Evolutionary conservation across 2,113 vertebrate species (phyloP).

Genomic region (Cinclus cinclus): DNA sequence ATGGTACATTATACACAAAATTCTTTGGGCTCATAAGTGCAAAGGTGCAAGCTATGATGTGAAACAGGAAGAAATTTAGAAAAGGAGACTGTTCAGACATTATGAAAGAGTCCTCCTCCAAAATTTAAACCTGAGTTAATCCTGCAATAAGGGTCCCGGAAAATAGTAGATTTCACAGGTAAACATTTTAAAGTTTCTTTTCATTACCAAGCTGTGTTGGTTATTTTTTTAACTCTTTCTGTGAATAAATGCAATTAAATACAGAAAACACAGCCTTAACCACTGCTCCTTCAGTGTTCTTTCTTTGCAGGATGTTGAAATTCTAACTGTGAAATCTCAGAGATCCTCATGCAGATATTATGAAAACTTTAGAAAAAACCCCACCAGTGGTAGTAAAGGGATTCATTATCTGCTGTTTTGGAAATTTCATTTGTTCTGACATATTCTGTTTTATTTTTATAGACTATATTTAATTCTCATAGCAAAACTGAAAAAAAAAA

Average conservation of each 20-base stretch:
- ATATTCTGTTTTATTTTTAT: slow-evolving; percentile 16
- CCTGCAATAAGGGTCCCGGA: not conserved
- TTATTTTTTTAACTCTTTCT: not conserved
- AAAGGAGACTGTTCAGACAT: not conserved
- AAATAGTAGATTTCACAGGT: not conserved
- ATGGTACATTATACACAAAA: not conserved
- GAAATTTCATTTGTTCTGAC: not conserved
- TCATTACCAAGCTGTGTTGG: not conserved
- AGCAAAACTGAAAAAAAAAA: not conserved
- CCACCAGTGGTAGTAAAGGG: not conserved
- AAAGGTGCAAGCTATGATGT: not conserved
- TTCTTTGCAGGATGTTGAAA: not conserved
- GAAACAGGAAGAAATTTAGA: not conserved
- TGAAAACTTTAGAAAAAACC: not conserved
- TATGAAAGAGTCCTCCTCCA: not conserved
- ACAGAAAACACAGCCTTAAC: not conserved
- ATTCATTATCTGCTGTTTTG: not conserved
- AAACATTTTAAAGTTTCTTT: not conserved
- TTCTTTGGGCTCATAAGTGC: not conserved
- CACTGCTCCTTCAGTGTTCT: not conserved
- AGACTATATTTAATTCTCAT: slow-evolving; percentile 47
- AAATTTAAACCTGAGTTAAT: not conserved
- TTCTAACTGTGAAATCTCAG: not conserved
- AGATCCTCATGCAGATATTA: not conserved
- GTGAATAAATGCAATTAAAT: not conserved